Conservation (phyloP, 2,113 vertebrate species). For the Antennarius striatus region DNA sequence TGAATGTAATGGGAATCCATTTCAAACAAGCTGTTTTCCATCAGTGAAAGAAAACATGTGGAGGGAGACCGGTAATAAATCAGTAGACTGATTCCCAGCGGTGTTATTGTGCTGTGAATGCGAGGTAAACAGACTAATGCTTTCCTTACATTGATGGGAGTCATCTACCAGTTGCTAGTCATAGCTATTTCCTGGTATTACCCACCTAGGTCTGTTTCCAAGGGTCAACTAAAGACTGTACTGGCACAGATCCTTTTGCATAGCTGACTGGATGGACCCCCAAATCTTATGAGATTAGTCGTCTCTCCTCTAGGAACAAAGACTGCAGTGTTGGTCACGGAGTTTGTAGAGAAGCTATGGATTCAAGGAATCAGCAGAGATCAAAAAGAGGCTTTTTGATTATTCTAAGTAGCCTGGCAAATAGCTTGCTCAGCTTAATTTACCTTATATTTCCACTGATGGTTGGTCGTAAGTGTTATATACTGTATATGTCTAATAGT, state of each 20-base stretch:
- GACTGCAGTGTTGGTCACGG: conserved; percentile 3
- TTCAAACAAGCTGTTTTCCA: conserved; percentile 2
- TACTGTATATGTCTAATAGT: background rate
- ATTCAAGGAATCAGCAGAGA: background rate
- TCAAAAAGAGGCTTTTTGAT: background rate
- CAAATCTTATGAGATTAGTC: conserved; percentile 28
- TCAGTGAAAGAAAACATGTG: conserved; percentile 9
- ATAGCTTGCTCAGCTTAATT: background rate
- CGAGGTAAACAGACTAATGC: conserved; percentile 35
- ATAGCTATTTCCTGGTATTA: conserved; percentile 52
- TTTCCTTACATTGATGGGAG: conserved; percentile 7
- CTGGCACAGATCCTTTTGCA: conserved; percentile 27
- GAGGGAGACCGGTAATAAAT: background rate
- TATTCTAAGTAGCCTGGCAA: background rate
- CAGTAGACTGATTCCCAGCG: conserved; percentile 10
- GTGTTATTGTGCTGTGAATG: conserved; percentile 11
- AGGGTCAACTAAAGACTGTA: conserved; percentile 31
- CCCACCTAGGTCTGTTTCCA: conserved; percentile 46
- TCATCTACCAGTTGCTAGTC: conserved; percentile 14
- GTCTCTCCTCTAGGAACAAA: conserved; percentile 2
- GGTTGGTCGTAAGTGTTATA: background rate
- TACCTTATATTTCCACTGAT: background rate
- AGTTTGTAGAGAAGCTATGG: background rate
- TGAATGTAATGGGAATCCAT: conserved; percentile 25
- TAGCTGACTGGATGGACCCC: conserved; percentile 19